phyloP scores from a whole-genome alignment of 2,113 vertebrate species.

The Psilopogon haemacephalus region DNA sequence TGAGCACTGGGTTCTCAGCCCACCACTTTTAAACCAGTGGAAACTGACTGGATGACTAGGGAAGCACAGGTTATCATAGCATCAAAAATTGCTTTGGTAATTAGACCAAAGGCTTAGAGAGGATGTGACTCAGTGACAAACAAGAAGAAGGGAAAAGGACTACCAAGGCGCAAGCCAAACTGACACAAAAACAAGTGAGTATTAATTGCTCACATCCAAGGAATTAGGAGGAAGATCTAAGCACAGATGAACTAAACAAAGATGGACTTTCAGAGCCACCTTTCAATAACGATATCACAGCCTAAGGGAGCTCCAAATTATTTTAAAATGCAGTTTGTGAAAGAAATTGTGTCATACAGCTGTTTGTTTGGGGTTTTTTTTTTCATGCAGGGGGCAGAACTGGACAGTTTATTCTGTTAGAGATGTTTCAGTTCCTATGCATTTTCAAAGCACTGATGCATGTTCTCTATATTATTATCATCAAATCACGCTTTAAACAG shows the following conservation, averaged over 20 bases:
- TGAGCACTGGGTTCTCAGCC: neutral
- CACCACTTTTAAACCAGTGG: neutral
- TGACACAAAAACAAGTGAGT: neutral
- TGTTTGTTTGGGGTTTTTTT: too few species aligned
- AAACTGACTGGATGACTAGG: neutral
- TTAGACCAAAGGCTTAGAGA: neutral
- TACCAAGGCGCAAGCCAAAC: neutral
- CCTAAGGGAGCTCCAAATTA: neutral
- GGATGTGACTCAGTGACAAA: conserved; percentile 40
- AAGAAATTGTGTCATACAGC: neutral
- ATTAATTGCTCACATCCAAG: neutral
- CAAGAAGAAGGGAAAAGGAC: neutral
- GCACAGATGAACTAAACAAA: neutral
- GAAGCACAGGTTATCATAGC: neutral
- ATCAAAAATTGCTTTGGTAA: neutral
- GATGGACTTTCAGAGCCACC: neutral
- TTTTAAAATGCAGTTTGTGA: neutral
- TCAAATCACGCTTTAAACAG: neutral
- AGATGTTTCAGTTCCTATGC: neutral
- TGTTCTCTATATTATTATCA: neutral
- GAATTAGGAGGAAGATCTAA: neutral
- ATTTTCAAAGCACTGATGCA: neutral
- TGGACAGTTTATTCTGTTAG: neutral
- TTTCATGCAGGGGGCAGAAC: neutral
- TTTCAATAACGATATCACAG: neutral